Base-by-base conservation (phyloP, 2,888 invertebrate genomes). In the Monochamus alternatus region DNA sequence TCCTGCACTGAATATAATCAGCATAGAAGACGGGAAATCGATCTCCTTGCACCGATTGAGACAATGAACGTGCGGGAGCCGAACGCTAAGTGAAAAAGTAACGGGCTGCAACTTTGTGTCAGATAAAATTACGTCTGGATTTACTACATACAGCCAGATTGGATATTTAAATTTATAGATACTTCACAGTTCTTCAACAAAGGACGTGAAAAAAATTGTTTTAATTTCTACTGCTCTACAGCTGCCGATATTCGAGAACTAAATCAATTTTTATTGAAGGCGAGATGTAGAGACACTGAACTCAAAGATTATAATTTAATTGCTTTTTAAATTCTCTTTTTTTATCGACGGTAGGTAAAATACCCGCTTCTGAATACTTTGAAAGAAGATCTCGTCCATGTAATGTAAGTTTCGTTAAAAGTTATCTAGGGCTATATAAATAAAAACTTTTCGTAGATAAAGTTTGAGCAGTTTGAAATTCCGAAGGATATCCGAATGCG, bases 401-500 rank as follows among this genome's bases (percentile, higher is more conserved):
- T 32, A 60, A 32, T 47, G 14, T 64, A 64, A 64, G 64, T 64
- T 64, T 30, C 12, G 64, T 64, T 47, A 22, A 64, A 64, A 64
- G 44, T 64, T 64, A 64, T 64, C 63, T 64, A 10, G 44, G n/a
- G 47, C 64, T 64, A 12, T 44, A 64, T 64, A 64, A 64, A 64
- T 64, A 44, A 47, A 44, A 22, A 47, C 9, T n/a, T 64, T 64
- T 38, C 47, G 47, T n/a, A 14, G 30, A 30, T 30, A 47, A 64
- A 64, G 64, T 64, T 64, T 47, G 22, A 14, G 14, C n/a, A 63
- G 62, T 14, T 14, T 63, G 38, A 64, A 60, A 47, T 38, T 47
- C 64, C 9, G 30, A 64, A 64, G 10, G 9, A 31, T 64, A 22
- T 64, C 47, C 30, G 64, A 64, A 64, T 64, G 14, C 38, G 38